These are phyloP conservation scores for Aradus depressus DNA, from an alignment of 2,888 invertebrate genomes.

Conservation along the genomic window DNA sequence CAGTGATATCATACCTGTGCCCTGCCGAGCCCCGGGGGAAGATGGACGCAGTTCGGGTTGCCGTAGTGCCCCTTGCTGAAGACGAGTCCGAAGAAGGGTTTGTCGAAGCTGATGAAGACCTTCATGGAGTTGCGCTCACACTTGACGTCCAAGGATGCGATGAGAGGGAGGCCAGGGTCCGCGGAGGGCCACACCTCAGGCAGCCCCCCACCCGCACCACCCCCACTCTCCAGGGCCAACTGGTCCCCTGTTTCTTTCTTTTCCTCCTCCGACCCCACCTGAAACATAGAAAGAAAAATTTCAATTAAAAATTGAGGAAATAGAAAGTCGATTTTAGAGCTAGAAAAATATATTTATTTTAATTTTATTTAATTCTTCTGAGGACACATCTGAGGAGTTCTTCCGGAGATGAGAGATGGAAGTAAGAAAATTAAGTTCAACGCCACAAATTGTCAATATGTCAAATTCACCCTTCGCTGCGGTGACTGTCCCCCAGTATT, in stretches of 20 bases:
- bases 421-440: too few species aligned
- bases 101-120: slow-evolving; percentile 87
- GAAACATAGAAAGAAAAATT: too few species aligned
- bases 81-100: slow-evolving; percentile 92
- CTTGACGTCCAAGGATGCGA: slow-evolving; percentile 85
- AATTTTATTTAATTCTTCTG: too few species aligned
- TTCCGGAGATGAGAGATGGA: too few species aligned
- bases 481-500: too few species aligned
- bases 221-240: slow-evolving; percentile 22
- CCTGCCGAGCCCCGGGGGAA: slow-evolving; percentile 83
- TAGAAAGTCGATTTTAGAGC: too few species aligned
- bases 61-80: slow-evolving; percentile 70
- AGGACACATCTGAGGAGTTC: too few species aligned
- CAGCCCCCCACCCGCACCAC: slow-evolving; percentile 1
- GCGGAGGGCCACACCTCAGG: slow-evolving; percentile 60
- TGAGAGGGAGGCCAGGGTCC: slow-evolving; percentile 82
- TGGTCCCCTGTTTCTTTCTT: slow-evolving; percentile 20
- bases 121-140: slow-evolving; percentile 94
- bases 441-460: too few species aligned
- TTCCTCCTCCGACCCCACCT: slow-evolving; percentile 4
- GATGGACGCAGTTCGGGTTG: slow-evolving; percentile 80
- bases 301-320: too few species aligned
- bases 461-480: too few species aligned
- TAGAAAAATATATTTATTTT: too few species aligned
- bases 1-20: too few species aligned